These are phyloP conservation scores for Drosophila austrosaltans DNA, from an alignment of 2,888 invertebrate genomes.

Conservation along the genomic window DNA sequence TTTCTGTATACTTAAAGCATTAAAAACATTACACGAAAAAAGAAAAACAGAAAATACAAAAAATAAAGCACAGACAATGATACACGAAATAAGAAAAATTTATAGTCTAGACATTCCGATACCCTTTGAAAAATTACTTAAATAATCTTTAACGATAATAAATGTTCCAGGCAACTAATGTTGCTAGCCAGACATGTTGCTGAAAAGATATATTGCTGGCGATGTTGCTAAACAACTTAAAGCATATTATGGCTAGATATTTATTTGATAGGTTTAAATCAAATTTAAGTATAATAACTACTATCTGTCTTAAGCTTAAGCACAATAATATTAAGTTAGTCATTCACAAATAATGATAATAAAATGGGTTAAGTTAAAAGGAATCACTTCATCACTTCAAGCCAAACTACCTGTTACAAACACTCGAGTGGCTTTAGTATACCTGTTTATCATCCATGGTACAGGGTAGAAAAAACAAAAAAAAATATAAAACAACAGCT, in stretches of 20 bases:
- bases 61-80: conserved; percentile 25
- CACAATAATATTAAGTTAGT: too few relatives aligned
- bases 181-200: not conserved
- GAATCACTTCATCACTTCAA: not conserved
- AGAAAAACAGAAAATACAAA: conserved; percentile 33
- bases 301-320: too few relatives aligned
- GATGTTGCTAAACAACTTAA: not conserved
- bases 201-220: not conserved
- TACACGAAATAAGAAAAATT: conserved; percentile 41
- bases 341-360: too few relatives aligned
- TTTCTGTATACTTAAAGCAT: conserved; percentile 69
- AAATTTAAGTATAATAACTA: too few relatives aligned
- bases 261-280: not conserved
- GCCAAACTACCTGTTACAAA: not conserved
- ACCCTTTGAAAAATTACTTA: not conserved
- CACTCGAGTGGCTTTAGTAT: not conserved
- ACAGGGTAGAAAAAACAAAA: not conserved
- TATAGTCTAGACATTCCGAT: conserved; percentile 32
- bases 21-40: conserved; percentile 57
- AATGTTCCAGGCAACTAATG: not conserved
- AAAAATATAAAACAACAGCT: conserved; percentile 16
- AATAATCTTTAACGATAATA: not conserved
- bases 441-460: not conserved
- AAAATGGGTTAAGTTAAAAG: not conserved
- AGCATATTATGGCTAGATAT: not conserved